Base-by-base conservation (phyloP, 2,888 invertebrate genomes). In the Eupeodes latifasciatus region DNA sequence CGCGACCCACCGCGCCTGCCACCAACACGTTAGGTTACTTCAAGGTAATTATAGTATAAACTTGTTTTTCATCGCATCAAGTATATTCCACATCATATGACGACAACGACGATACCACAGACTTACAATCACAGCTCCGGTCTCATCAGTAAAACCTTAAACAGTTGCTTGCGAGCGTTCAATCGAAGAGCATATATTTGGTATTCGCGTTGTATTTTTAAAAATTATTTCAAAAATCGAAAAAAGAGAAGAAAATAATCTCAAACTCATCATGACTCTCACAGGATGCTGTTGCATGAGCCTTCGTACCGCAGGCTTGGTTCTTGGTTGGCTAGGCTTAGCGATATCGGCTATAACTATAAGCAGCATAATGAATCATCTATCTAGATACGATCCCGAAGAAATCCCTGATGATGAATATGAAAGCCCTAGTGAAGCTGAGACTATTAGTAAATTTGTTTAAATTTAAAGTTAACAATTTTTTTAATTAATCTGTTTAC, bases 271-370 rank as follows among this genome's bases (percentile, higher is more conserved):
- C 34, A 69, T 71, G 71, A 14, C 7, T 7, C 19, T 71, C 4
- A 55, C 19, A 11, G 55, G 55, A 71, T 71, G 55, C 9, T 71
- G 71, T 44, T 55, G 55, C 55, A 71, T 71, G 71, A 71, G 44
- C 9, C 55, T 71, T 19, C 71, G 71, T 12, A 71, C 71, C 0
- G 71, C 40, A 0, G 71, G 71, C 9, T 49, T 71, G 9, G 19
- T 71, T 40, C 16, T 71, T 5, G 71, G 55, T 27, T 71, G 71
- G 71, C 12, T 71, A 0, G 55, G 71, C 14, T 9, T 71, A 0
- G 71, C 40, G 4, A 11, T 16, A 4, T 66, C 66, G n/a, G 27
- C 27, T 27, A 14, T 66, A 7, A 49, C 66, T 27, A 66, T 66
- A 1, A 66, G 66, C 6, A 27, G 66, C 49, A n/a, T 9, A 27